These are phyloP conservation scores for Latrodectus elegans DNA, from an alignment of 2,888 invertebrate genomes.

Conservation along the genomic window DNA sequence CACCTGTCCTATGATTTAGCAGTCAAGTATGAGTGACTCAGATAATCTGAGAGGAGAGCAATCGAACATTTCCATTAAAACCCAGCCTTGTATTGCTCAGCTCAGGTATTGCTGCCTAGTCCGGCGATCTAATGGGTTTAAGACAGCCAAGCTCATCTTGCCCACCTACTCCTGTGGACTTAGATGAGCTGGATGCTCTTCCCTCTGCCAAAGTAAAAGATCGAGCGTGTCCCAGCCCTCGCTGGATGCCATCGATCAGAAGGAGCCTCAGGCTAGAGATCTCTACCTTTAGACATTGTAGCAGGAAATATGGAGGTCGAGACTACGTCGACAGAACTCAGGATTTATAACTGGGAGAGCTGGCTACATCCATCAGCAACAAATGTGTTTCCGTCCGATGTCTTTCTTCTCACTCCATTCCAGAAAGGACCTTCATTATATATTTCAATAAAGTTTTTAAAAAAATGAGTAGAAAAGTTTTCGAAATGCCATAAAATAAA, in stretches of 20 bases:
- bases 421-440: constrained; percentile 6
- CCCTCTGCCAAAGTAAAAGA: constrained; percentile 59
- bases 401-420: constrained; percentile 36
- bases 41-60: constrained; percentile 58
- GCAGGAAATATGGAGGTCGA: constrained; percentile 65
- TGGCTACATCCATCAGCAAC: constrained; percentile 56
- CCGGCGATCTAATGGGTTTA: constrained; percentile 57
- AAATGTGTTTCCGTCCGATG: constrained; percentile 52
- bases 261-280: constrained; percentile 48
- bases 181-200: constrained; percentile 40
- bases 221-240: constrained; percentile 56
- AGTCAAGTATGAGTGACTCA: constrained; percentile 50
- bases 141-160: constrained; percentile 53
- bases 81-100: constrained; percentile 30
- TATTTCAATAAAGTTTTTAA: constrained; percentile 12
- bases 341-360: constrained; percentile 57
- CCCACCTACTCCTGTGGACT: constrained; percentile 26
- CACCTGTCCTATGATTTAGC: constrained; percentile 55
- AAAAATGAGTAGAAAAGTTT: too few relatives aligned
- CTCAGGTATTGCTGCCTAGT: constrained; percentile 43
- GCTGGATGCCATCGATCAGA: constrained; percentile 58
- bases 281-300: constrained; percentile 49
- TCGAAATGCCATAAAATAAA: too few relatives aligned
- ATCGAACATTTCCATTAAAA: constrained; percentile 61
- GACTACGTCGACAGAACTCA: constrained; percentile 56